Evolutionary conservation across 2,888 invertebrate genomes (phyloP).

Genomic region (Ellobium chinense): DNA sequence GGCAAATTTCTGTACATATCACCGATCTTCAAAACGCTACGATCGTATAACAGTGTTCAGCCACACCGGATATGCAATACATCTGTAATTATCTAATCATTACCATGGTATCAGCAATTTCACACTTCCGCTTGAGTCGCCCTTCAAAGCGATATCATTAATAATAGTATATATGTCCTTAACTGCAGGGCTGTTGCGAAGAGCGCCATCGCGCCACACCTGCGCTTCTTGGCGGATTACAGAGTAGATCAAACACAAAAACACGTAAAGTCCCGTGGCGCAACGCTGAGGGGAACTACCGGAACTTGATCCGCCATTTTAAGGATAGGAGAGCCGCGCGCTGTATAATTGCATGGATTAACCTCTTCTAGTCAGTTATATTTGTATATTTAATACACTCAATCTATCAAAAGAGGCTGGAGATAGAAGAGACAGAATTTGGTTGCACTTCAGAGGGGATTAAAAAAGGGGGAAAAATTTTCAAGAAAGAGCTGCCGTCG

Average conservation of each 20-base stretch:
- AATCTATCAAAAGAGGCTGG: slow-evolving; percentile 6
- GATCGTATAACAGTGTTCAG: not conserved
- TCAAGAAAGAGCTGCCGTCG: too few species aligned
- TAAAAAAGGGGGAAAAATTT: too few species aligned
- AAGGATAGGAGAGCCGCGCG: not conserved
- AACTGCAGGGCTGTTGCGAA: not conserved
- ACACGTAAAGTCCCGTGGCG: not conserved
- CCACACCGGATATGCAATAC: not conserved
- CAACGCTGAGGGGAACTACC: not conserved
- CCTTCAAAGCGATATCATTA: not conserved
- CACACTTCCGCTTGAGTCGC: not conserved
- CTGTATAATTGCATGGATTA: slow-evolving; percentile 7
- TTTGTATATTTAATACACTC: slow-evolving; percentile 6
- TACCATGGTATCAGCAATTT: not conserved
- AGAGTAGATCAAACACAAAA: not conserved
- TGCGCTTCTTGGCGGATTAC: not conserved
- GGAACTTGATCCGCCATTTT: slow-evolving; percentile 11
- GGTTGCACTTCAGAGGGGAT: too few species aligned
- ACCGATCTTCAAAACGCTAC: not conserved
- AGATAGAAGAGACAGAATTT: too few species aligned
- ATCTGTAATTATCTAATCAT: slow-evolving; percentile 4
- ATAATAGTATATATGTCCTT: not conserved
- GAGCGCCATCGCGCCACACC: not conserved
- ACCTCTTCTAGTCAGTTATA: not conserved
- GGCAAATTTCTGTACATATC: not conserved